Base-by-base conservation (phyloP, 2,888 invertebrate genomes). In the Hedya salicella region DNA sequence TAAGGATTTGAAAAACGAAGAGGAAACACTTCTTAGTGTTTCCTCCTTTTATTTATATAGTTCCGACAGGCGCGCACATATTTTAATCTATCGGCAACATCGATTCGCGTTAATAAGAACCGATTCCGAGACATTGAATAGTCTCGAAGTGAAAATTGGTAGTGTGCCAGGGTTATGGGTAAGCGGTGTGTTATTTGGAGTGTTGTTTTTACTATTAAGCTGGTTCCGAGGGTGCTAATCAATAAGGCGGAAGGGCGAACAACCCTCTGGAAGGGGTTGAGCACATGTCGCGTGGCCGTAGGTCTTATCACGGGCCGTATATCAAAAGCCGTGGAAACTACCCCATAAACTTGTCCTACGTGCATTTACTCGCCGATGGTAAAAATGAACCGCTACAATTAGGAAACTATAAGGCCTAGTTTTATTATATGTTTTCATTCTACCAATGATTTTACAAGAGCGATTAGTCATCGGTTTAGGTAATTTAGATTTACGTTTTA, bases 191-290 rank as follows among this genome's bases (percentile, higher is more conserved):
- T 54, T 42, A 68, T 69, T 70, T 75, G 72, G 76, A 78, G 79
- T 75, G 77, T 85, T 85, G 80, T 85, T 86, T 85, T 79, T 75
- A 77, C 75, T 76, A 82, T 82, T 80, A 80, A 76, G 80, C 76
- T 81, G 79, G 86, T 86, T 79, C 79, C 76, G 76, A 82, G 83
- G 86, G 85, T 78, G 84, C 78, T 87, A 90, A 91, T 91, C 91
- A 89, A 91, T 91, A 91, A 88, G 86, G 86, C 87, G 86, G 87
- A 87, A 89, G 90, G 89, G 90, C 85, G 83, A 83, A 80, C 84
- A 81, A 85, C 89, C 90, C 88, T 85, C 82, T 83, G 75, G 77
- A 89, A 90, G 90, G 91, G 91, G 90, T 89, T 88, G 85, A 82
- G 78, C 81, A 85, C 87, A 88, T 91, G 89, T 88, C 89, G 90